Conservation (phyloP, 2,888 invertebrate species). For the Julus scandinavius region DNA sequence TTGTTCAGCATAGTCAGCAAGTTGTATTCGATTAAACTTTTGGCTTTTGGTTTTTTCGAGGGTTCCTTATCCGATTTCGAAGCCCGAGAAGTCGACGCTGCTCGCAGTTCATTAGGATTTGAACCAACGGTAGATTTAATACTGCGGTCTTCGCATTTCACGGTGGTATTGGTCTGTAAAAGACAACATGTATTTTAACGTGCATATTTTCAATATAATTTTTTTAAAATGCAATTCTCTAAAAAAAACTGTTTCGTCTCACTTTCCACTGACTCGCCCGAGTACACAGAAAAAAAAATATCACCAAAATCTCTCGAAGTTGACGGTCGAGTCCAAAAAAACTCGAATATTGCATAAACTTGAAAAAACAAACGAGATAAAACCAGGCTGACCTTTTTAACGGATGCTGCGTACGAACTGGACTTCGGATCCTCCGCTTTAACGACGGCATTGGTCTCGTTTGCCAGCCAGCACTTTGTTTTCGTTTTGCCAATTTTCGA, state of each 20-base stretch:
- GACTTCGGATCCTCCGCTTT: not conserved
- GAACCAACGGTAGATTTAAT: not conserved
- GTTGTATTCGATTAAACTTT: constrained; percentile 50
- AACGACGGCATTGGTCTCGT: not conserved
- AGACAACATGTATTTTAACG: not conserved
- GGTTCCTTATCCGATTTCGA: not conserved
- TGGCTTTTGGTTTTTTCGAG: constrained; percentile 52
- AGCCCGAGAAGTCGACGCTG: not conserved
- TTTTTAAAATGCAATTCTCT: no score
- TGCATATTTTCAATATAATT: not conserved
- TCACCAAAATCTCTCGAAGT: no score
- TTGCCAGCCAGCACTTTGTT: not conserved
- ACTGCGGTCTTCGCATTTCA: not conserved
- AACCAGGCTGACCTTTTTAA: not conserved
- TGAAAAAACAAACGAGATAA: not conserved
- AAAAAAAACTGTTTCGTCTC: no score
- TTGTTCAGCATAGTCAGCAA: constrained; percentile 50
- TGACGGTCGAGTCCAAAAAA: no score
- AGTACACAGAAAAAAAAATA: no score
- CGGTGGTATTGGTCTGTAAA: not conserved
- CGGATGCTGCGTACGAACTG: not conserved
- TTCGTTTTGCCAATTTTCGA: not conserved
- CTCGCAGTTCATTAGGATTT: not conserved
- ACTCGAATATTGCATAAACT: no score
- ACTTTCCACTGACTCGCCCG: no score